phyloP scores from a whole-genome alignment of 1,140 invertebrate species.

The Teleogryllus occipitalis region DNA sequence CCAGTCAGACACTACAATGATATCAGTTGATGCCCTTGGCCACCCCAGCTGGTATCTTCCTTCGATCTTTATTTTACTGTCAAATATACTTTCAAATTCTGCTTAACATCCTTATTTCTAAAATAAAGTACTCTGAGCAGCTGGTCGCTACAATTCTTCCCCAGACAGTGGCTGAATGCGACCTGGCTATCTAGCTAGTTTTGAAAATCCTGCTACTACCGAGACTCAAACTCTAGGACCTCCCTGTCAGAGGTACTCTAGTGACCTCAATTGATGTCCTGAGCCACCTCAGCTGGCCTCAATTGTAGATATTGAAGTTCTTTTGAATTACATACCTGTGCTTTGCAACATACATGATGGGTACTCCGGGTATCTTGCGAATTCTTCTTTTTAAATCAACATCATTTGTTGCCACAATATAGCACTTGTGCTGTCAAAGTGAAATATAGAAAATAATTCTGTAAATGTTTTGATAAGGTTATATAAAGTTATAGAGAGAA shows the following conservation, averaged over 20 bases:
- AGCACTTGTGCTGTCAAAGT: slow-evolving; percentile 87
- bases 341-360: slow-evolving; percentile 94
- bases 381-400: slow-evolving; percentile 94
- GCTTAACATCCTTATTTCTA: too few relatives aligned
- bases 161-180: too few relatives aligned
- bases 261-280: too few relatives aligned
- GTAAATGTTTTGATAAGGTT: neutral
- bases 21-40: too few relatives aligned
- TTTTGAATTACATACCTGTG: slow-evolving; percentile 51
- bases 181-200: neutral
- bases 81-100: too few relatives aligned
- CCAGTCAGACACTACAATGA: too few relatives aligned
- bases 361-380: slow-evolving; percentile 96
- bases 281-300: too few relatives aligned
- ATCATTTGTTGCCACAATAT: slow-evolving; percentile 98
- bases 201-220: neutral
- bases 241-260: neutral
- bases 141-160: too few relatives aligned
- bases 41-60: too few relatives aligned
- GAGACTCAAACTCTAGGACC: neutral
- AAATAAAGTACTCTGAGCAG: too few relatives aligned
- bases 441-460: slow-evolving; percentile 20
- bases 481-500: too few relatives aligned
- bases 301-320: neutral
- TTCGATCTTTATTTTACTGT: too few relatives aligned